Conservation (phyloP, 37 sponge, comb jelly and placozoan species). For the Mnemiopsis leidyi region DNA sequence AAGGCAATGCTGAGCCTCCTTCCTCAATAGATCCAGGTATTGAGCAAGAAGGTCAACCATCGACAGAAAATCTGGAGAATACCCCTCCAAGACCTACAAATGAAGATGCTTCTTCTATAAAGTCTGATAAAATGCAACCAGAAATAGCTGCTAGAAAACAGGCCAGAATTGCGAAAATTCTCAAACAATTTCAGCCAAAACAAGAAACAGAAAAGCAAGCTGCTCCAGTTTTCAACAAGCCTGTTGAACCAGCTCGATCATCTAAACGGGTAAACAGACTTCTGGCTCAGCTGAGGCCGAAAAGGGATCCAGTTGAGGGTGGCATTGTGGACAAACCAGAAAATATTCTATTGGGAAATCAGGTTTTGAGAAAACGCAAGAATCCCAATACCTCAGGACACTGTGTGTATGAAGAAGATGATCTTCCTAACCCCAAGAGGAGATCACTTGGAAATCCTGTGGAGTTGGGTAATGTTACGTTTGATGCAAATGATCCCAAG, state of each 20-base stretch:
- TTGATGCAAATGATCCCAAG: neutral
- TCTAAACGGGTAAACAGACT: neutral
- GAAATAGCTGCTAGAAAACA: too few relatives aligned
- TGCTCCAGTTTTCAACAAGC: neutral
- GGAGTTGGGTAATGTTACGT: too few relatives aligned
- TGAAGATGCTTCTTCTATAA: too few relatives aligned
- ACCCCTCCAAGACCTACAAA: neutral
- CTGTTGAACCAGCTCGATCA: neutral
- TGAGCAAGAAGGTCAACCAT: neutral
- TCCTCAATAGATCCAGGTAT: too few relatives aligned
- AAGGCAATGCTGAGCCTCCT: neutral
- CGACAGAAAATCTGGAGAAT: neutral
- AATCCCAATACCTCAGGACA: slow-evolving; percentile 23
- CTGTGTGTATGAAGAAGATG: neutral
- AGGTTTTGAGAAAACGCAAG: slow-evolving; percentile 1
- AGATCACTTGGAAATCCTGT: neutral
- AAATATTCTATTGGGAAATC: slow-evolving; percentile 4
- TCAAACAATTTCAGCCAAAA: neutral
- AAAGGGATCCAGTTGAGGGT: neutral
- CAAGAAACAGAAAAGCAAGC: neutral
- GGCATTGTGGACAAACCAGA: neutral
- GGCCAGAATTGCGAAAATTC: too few relatives aligned
- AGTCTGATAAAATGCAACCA: too few relatives aligned
- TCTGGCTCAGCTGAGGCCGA: neutral
- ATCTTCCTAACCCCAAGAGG: neutral